Base-by-base conservation (phyloP, 1,140 invertebrate genomes). In the Ips typographus region DNA sequence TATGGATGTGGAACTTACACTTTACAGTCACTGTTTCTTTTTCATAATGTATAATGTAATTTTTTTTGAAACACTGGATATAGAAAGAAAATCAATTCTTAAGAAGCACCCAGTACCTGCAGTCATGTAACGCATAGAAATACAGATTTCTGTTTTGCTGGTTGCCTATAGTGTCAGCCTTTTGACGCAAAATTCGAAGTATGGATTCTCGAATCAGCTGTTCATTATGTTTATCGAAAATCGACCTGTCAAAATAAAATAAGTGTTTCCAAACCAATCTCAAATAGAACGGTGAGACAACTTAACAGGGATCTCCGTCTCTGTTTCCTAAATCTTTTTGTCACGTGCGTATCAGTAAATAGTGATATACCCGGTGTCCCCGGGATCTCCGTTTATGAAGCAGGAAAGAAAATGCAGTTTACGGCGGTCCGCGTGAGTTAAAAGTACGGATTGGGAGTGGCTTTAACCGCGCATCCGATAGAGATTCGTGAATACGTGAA, bases 401-500 rank as follows among this genome's bases (percentile, higher is more conserved):
- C 22, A 6, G 37, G 38, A 62, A 55, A 58, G 43, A 37, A 64
- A 64, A 62, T 62, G 58, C 58, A 60, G 60, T 63, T 39, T 49
- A 37, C 47, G 38, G n/a, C 49, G 42, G 47, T 60, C 40, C 49
- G 41, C 41, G 42, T 62, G 66, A 62, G 58, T 47, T 36, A 55
- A 61, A 61, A 41, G 58, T 62, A 37, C 41, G 58, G 60, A 65
- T 64, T 70, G 68, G 68, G 68, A 70, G 68, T 70, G 68, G 68
- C 68, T 59, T 70, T 70, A 70, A 22, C 60, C 68, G 68, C 68
- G 68, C 68, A 70, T 70, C 59, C 55, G 55, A 70, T 70, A 36
- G 61, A 47, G 47, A 53, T 51, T 36, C 67, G 63, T 69, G 67
- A 53, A 70, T 64, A 64, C 55, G 62, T 64, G 62, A 70, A 57